These are phyloP conservation scores for Cairina moschata DNA, from an alignment of 2,113 vertebrate species.

Conservation along the genomic window DNA sequence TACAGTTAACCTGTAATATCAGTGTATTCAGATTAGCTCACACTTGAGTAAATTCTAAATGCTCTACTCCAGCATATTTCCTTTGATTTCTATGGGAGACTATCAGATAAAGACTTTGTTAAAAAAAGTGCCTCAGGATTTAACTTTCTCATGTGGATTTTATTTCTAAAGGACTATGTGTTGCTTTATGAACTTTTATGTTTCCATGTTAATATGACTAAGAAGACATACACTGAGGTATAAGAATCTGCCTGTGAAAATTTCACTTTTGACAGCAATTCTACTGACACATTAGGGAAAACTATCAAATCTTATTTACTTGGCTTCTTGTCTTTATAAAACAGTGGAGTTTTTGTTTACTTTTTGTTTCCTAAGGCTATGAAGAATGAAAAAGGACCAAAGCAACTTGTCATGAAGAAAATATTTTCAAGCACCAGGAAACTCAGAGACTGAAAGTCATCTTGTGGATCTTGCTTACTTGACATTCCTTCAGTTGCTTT, in stretches of 20 bases:
- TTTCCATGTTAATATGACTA: conserved; percentile 41
- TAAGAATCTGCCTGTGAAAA: not conserved
- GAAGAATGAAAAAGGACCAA: not conserved
- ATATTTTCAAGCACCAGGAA: not conserved
- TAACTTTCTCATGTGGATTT: conserved; percentile 32
- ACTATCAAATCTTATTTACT: not conserved
- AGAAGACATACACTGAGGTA: not conserved
- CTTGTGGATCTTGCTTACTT: not conserved
- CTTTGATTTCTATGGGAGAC: not conserved
- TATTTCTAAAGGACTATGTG: not conserved
- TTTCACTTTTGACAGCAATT: not conserved
- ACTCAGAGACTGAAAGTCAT: not conserved
- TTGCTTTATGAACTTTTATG: not conserved
- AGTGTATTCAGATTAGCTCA: not conserved
- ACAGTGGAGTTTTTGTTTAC: not conserved
- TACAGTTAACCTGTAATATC: not conserved
- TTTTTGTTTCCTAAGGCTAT: not conserved
- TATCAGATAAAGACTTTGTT: conserved; percentile 40
- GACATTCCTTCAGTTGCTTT: not conserved
- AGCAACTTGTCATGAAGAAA: not conserved
- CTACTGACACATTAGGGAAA: not conserved
- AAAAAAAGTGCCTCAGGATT: conserved; percentile 40
- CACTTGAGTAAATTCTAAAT: conserved; percentile 21
- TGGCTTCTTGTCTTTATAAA: not conserved
- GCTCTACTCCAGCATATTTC: not conserved